A percentile compares a stretch with the other conserved stretches of the same genome.
Evolutionary conservation across 2,113 vertebrate species (phyloP).

Genomic region (Trachemys scripta): DNA sequence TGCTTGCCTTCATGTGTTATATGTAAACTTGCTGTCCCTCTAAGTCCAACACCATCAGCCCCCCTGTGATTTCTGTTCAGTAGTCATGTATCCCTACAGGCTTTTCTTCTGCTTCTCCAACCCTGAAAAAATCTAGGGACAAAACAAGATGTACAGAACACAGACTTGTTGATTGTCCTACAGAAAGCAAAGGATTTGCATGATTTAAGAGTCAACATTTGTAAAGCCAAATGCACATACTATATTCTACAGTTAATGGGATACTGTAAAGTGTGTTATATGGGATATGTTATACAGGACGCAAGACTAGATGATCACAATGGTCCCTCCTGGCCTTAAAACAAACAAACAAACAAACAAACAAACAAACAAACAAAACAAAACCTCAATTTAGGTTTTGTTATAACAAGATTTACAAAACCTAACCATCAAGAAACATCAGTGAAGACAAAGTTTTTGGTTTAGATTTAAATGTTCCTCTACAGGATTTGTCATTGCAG

Average conservation of each 20-base stretch:
- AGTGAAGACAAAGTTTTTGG: background rate
- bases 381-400: background rate
- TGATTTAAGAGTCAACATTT: rapidly evolving
- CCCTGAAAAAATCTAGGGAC: background rate
- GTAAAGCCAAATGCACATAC: background rate
- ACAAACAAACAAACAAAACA: background rate
- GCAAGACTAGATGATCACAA: background rate
- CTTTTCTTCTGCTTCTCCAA: background rate
- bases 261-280: background rate
- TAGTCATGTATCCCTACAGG: background rate
- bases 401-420: background rate
- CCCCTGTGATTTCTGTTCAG: rapidly evolving
- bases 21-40: background rate
- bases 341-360: background rate
- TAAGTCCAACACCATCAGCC: background rate
- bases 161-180: background rate
- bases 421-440: background rate
- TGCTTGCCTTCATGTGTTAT: background rate
- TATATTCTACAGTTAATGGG: background rate
- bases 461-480: background rate
- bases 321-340: background rate
- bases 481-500: background rate
- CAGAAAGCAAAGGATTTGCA: background rate
- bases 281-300: rapidly evolving
- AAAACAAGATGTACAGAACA: background rate